Conservation (phyloP, 30 jellyfish, hydroid and myxozoan species). For the Aurelia sp. region DNA sequence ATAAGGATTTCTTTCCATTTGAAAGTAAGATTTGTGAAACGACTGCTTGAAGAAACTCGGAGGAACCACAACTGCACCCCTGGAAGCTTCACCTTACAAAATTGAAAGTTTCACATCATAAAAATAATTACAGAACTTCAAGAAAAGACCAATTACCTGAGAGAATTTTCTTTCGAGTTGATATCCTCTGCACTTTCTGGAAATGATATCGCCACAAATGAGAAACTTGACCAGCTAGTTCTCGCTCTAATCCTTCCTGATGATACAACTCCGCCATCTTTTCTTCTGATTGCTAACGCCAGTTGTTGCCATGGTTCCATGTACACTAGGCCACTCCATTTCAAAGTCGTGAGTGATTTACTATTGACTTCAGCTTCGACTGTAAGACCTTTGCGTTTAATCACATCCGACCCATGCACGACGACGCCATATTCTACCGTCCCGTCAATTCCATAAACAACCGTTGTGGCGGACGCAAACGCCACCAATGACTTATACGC, state of each 20-base stretch:
- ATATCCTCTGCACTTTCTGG: constrained; percentile 22
- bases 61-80: too few relatives aligned
- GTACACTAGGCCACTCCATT: constrained; percentile 66
- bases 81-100: too few relatives aligned
- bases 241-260: not conserved
- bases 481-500: constrained; percentile 63
- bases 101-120: too few relatives aligned
- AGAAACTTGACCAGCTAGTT: constrained; percentile 57
- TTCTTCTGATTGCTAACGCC: constrained; percentile 36
- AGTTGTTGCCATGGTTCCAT: constrained; percentile 72
- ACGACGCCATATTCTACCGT: constrained; percentile 49
- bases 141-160: too few relatives aligned
- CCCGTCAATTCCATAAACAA: constrained; percentile 62
- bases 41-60: too few relatives aligned
- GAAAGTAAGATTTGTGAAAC: too few relatives aligned
- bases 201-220: constrained; percentile 55
- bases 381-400: constrained; percentile 5
- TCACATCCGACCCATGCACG: constrained; percentile 13
- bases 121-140: too few relatives aligned
- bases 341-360: constrained; percentile 26
- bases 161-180: not conserved
- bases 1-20: too few relatives aligned
- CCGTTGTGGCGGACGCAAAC: constrained; percentile 57
- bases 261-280: not conserved
- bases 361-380: constrained; percentile 22